Percentiles rank a stretch among this genome's conserved stretches.
phyloP scores from a whole-genome alignment of 2,113 vertebrate genomes.

The Catharus bicknelli region DNA sequence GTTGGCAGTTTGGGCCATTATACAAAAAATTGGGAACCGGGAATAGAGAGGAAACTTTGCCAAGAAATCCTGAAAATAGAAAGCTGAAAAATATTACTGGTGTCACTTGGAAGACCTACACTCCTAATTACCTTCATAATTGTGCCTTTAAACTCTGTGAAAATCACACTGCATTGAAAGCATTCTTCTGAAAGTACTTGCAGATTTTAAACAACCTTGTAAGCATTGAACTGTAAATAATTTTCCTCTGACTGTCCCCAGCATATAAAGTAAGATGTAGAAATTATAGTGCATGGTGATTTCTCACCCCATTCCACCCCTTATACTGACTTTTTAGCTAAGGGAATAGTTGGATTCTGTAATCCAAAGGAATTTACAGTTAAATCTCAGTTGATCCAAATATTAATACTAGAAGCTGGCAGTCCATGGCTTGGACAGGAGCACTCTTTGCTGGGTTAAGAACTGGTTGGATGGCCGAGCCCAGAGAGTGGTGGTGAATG shows the following conservation, averaged over 20 bases:
- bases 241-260: not conserved
- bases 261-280: not conserved
- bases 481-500: not conserved
- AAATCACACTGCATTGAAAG: not conserved
- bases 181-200: not conserved
- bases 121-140: not conserved
- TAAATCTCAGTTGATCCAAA: not conserved
- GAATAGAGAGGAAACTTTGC: not conserved
- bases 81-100: not conserved
- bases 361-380: not conserved
- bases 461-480: not conserved
- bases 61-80: constrained; percentile 2
- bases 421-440: not conserved
- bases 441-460: not conserved
- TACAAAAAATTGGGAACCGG: not conserved
- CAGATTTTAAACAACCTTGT: not conserved
- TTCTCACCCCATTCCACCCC: not conserved
- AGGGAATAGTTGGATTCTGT: not conserved
- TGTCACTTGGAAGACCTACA: not conserved
- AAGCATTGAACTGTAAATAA: not conserved
- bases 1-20: not conserved
- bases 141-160: not conserved
- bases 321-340: not conserved
- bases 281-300: not conserved
- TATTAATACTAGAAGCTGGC: not conserved